Base-by-base conservation (phyloP, 2,113 vertebrate genomes). In the Campylomormyrus tamandua region DNA sequence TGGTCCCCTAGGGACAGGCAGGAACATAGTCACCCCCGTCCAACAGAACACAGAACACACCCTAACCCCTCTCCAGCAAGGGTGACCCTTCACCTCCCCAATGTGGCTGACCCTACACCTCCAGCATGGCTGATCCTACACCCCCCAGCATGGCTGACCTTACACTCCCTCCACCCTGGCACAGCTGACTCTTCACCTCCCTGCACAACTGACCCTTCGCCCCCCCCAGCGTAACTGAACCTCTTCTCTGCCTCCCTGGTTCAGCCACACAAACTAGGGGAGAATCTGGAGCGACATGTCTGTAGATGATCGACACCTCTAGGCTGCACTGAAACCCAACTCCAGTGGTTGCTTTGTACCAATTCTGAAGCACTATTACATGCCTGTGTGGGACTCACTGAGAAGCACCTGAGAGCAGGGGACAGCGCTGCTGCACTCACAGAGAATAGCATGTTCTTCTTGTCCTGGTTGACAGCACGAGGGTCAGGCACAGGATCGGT, bases 401-500 rank as follows among this genome's bases (percentile, higher is more conserved):
- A 62, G 56, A 62, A n/a, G 56, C 24, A n/a, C 27, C 62, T 5
- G n/a, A 31, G 27, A 31, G n/a, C 9, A 66, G n/a, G n/a, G 9
- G 62, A 66, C 3, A 1, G 62, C 27, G 24, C 24, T 27, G 7
- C 62, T 5, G 11, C 8, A 93, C 96, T 94, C 92, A 96, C 96
- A 90, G 96, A 96, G 91, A 96, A 96, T 17, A 96, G 94, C 96
- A 96, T 96, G 94, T 96, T 96, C 92, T 96, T 96, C 93, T 96
- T 96, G 93, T 96, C 96, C 93, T 96, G 96, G 93, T 96, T 96
- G 87, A 96, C 96, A 10, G 96, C 96, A 56, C 96, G 91, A 39
- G 96, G 96, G 52, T 96, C 96, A 7, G 96, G 96, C 8, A 96
- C 96, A 3, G 96, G 96, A 90, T 96, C 96, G 0, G 95, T 96